Evolutionary conservation across 2,797 vertebrate genomes (phyloP), one percentile per base, ranked within the genome.

Genomic region (Liasis olivaceus): DNA sequence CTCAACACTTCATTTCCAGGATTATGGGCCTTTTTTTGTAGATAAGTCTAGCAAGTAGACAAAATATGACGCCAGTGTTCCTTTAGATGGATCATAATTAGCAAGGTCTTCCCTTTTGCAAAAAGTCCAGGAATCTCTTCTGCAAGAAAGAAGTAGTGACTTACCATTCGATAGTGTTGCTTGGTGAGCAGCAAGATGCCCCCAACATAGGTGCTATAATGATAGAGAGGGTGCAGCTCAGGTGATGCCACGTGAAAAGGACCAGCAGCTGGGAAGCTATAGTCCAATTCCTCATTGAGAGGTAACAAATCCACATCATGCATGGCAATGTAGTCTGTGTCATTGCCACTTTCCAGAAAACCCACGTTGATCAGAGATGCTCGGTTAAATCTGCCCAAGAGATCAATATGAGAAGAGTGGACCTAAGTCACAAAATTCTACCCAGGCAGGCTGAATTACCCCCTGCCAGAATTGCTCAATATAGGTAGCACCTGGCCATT

Each of bases 291-390:
- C 9, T 98, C 98, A 0, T 99, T 99, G 92, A 98, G 98, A 8
- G 99, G 99, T 94, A 99, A 97, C 96, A 99, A 98, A 96, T 99
- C 99, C 28, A 99, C 99, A 0, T 99, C 99, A 0, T 99, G 99
- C 99, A 99, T 99, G 0, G 99, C 99, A 11, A 99, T 98, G 97
- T 99, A 99, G 97, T 99, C 99, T 0, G 99, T 99, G 97, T 99
- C 98, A 0, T 99, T 99, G 1, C 98, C 97, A 0, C 99, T 99
- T 98, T 99, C 99, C 97, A 98, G 93, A 96, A 98, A 99, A 86
- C 99, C 99, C 95, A 98, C 99, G 0, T 99, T 99, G 97, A 99
- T 99, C 93, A 99, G 97, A 2, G 99, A 99, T 0, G 99, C 99
- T 69, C 99, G 98, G 96, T 99, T 99, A 94, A 99, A 99, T 87